phyloP scores from a whole-genome alignment of 2,888 invertebrate genomes.

The Drosophila pseudotakahashii region DNA sequence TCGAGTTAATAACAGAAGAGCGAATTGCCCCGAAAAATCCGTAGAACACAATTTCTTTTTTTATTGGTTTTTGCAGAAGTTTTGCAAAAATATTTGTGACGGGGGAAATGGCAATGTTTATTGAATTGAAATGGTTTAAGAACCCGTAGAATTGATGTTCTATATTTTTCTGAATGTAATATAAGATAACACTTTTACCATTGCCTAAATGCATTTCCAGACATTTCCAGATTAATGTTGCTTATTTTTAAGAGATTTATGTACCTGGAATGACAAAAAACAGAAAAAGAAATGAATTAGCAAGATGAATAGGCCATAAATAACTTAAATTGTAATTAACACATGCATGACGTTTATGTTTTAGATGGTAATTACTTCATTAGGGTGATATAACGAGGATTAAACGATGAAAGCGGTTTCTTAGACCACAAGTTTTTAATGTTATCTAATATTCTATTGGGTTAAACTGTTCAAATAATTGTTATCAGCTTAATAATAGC shows the following conservation, averaged over 20 bases:
- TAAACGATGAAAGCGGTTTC: no score
- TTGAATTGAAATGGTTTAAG: conserved; percentile 8
- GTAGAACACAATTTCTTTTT: neutral
- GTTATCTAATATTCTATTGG: neutral
- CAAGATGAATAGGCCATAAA: conserved; percentile 3
- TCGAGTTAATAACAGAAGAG: conserved; percentile 37
- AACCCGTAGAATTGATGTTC: neutral
- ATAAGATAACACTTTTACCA: neutral
- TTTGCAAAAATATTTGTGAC: conserved; percentile 21
- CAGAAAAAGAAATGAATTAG: conserved; percentile 1
- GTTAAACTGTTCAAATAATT: neutral
- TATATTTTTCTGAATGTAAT: no score
- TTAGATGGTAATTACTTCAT: neutral
- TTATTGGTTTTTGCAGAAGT: conserved; percentile 5
- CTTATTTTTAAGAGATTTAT: conserved; percentile 11
- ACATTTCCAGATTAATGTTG: neutral
- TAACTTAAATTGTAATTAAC: conserved; percentile 12
- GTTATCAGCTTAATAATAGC: neutral
- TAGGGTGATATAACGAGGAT: neutral
- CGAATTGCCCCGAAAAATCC: conserved; percentile 34
- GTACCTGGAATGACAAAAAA: conserved; percentile 54
- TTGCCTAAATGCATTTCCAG: conserved; percentile 5
- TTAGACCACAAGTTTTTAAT: neutral
- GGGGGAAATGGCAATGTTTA: neutral
- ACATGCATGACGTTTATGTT: neutral